Conservation (phyloP, 2,888 invertebrate genomes). For the Vesta saturnalis region DNA sequence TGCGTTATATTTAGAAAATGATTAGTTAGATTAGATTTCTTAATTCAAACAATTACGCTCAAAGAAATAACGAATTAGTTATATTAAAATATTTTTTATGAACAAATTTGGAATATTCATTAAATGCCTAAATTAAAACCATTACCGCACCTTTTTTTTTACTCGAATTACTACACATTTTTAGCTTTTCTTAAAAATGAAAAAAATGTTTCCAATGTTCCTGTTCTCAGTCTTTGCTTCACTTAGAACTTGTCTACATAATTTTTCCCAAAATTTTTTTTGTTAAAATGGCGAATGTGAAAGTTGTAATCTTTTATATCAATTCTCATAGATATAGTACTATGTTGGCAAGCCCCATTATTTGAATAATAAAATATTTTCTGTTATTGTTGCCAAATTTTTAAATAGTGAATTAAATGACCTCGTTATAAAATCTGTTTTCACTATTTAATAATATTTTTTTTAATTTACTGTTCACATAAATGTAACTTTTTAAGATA, state of each 20-base stretch:
- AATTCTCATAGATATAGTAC: background rate
- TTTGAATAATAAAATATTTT: background rate
- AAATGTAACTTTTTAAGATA: background rate
- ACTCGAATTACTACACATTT: no score
- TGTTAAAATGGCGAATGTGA: background rate
- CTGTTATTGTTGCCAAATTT: background rate
- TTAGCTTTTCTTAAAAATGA: no score
- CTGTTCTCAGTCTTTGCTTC: no score
- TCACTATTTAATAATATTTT: background rate
- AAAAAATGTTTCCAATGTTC: no score
- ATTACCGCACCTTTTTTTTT: background rate
- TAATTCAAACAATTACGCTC: conserved; percentile 9
- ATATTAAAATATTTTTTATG: background rate
- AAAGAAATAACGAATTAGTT: background rate
- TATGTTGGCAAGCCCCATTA: background rate
- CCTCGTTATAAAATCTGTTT: background rate
- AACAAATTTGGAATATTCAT: no score
- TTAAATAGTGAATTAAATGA: background rate
- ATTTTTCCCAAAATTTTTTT: no score
- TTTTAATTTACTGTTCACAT: background rate
- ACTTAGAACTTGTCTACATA: no score
- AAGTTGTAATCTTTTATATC: background rate
- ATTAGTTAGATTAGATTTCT: conserved; percentile 25
- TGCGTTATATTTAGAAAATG: conserved; percentile 32
- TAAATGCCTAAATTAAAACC: background rate